phyloP scores from a whole-genome alignment of 2,113 vertebrate species.

The Pterophyllum scalare region DNA sequence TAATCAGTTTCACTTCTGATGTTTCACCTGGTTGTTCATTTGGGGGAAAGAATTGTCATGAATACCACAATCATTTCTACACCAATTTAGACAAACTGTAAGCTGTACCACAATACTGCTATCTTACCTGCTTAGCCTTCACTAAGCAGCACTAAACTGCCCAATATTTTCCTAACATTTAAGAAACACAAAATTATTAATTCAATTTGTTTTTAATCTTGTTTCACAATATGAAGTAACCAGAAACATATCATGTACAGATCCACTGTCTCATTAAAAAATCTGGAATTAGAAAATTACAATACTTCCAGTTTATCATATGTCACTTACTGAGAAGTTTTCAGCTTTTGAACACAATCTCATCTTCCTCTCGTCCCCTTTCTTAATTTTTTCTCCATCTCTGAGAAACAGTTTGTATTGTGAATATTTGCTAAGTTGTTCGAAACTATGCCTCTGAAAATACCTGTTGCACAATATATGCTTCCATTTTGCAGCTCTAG shows the following conservation, averaged over 20 bases:
- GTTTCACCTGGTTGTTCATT: not conserved
- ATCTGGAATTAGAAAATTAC: not conserved
- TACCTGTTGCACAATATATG: not conserved
- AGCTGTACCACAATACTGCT: not conserved
- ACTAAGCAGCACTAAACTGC: not conserved
- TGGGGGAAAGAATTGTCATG: not conserved
- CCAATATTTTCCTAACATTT: not conserved
- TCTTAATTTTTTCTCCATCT: no score
- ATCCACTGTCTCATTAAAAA: not conserved
- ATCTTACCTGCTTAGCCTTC: not conserved
- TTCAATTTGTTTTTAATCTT: not conserved
- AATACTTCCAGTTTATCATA: not conserved
- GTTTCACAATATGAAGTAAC: not conserved
- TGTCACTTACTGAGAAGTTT: not conserved
- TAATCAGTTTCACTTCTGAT: no score
- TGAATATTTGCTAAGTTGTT: not conserved
- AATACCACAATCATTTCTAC: not conserved
- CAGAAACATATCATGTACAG: not conserved
- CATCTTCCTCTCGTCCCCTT: not conserved
- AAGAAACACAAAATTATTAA: not conserved
- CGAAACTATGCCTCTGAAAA: not conserved
- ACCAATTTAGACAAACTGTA: not conserved
- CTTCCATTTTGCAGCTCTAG: not conserved
- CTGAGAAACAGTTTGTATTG: not conserved
- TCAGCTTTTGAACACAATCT: not conserved